Evolutionary conservation across 2,888 invertebrate genomes (phyloP).

Genomic region (Oscheius myriophilus): DNA sequence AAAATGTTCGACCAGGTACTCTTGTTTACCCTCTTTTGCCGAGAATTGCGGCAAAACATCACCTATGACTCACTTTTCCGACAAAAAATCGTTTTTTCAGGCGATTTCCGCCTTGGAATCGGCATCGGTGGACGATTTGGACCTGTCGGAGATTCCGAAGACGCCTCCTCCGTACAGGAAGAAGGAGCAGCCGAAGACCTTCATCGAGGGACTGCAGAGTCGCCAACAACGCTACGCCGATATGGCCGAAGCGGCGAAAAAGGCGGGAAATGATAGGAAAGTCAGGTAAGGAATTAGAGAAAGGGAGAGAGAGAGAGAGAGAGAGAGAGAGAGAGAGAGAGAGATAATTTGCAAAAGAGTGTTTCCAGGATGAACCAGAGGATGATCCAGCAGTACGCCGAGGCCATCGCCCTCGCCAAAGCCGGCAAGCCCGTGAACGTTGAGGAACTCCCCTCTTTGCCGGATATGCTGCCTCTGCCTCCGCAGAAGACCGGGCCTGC

Average conservation of each 20-base stretch:
- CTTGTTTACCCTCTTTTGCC: neutral
- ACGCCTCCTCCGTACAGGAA: constrained; percentile 61
- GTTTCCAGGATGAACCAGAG: constrained; percentile 57
- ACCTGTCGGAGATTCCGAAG: constrained; percentile 61
- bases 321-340: too few relatives aligned
- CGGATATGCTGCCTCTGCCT: constrained; percentile 54
- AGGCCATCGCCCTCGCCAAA: constrained; percentile 52
- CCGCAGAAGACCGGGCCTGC: constrained; percentile 36
- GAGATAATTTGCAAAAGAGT: too few relatives aligned
- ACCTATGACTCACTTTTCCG: neutral
- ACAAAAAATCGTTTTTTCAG: constrained; percentile 25
- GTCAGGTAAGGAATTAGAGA: constrained; percentile 38
- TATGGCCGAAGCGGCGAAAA: constrained; percentile 53
- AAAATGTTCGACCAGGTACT: constrained; percentile 61
- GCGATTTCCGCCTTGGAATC: constrained; percentile 50
- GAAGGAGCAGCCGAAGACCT: constrained; percentile 28
- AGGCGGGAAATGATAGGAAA: constrained; percentile 57
- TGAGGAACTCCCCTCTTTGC: constrained; percentile 53
- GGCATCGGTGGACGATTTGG: constrained; percentile 54
- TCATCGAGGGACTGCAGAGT: constrained; percentile 48
- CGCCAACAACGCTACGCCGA: constrained; percentile 50
- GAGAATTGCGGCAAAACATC: neutral
- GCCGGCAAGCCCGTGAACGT: constrained; percentile 45
- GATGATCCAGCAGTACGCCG: constrained; percentile 53
- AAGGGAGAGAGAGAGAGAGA: too few relatives aligned